These are phyloP conservation scores for Cephalopholis sonnerati DNA, from an alignment of 2,113 vertebrate genomes.

Conservation along the genomic window DNA sequence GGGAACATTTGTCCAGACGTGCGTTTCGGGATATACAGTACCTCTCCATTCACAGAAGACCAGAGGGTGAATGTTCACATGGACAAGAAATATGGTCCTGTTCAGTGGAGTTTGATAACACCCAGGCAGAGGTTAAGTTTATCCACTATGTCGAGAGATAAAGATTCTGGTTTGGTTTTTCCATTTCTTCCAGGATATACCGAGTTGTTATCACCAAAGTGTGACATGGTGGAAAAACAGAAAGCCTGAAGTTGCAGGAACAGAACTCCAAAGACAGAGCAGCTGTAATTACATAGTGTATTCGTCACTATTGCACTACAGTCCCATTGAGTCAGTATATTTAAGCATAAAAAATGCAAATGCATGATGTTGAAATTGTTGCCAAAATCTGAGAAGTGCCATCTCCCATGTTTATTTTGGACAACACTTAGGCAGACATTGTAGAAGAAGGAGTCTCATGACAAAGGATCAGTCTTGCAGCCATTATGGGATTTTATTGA, in stretches of 20 bases:
- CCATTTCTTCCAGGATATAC: slow-evolving; percentile 67
- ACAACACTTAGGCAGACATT: not conserved
- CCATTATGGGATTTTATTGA: too few relatives aligned
- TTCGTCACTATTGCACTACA: not conserved
- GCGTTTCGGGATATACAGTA: slow-evolving; percentile 57
- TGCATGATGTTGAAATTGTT: not conserved
- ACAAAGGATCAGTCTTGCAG: too few relatives aligned
- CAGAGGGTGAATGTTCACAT: slow-evolving; percentile 71
- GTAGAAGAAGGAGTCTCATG: too few relatives aligned
- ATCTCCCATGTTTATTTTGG: not conserved
- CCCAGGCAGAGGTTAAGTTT: slow-evolving; percentile 71
- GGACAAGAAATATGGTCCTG: slow-evolving; percentile 67
- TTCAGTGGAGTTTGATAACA: slow-evolving; percentile 73
- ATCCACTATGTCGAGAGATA: slow-evolving; percentile 78
- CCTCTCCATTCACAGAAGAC: slow-evolving; percentile 62
- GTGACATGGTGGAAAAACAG: slow-evolving; percentile 61
- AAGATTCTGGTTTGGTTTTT: slow-evolving; percentile 71
- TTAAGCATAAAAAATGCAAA: not conserved
- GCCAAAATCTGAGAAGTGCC: not conserved
- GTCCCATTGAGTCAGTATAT: not conserved
- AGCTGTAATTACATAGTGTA: not conserved
- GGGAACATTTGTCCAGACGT: slow-evolving; percentile 64
- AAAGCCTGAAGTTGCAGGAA: slow-evolving; percentile 42
- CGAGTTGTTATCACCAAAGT: slow-evolving; percentile 70
- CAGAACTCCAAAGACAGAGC: slow-evolving; percentile 6